phyloP scores from a whole-genome alignment of 2,113 vertebrate genomes.

The Ammodytes dubius region DNA sequence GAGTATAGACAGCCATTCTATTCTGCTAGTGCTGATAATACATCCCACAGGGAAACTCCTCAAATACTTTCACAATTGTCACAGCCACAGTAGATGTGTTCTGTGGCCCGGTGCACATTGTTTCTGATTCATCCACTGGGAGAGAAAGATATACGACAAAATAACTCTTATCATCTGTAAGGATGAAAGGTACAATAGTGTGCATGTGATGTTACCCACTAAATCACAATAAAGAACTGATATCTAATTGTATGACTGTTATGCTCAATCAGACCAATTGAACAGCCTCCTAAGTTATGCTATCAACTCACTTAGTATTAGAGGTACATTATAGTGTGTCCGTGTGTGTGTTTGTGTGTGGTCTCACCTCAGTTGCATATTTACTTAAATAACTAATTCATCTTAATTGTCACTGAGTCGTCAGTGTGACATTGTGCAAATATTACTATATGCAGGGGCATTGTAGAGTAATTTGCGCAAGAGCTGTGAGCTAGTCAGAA shows the following conservation, averaged over 20 bases:
- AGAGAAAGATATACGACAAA: not conserved
- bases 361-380: not conserved
- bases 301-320: not conserved
- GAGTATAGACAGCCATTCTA: conserved; percentile 36
- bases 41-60: conserved; percentile 33
- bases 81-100: conserved; percentile 18
- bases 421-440: not conserved
- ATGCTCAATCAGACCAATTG: not conserved
- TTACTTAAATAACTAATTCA: not conserved
- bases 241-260: not conserved
- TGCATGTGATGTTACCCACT: not conserved
- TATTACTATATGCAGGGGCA: not conserved
- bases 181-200: not conserved
- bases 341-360: not conserved
- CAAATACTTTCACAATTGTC: conserved; percentile 31
- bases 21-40: conserved; percentile 24
- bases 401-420: too few relatives aligned
- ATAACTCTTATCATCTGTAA: not conserved
- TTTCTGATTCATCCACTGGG: conserved; percentile 13
- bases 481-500: not conserved
- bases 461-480: not conserved
- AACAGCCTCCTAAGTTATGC: not conserved
- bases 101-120: conserved; percentile 18
- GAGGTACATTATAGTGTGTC: too few relatives aligned
- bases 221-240: not conserved